Evolutionary conservation across 1,140 invertebrate species (phyloP), one percentile per base, ranked within the genome.

Genomic region (Maconellicoccus hirsutus): DNA sequence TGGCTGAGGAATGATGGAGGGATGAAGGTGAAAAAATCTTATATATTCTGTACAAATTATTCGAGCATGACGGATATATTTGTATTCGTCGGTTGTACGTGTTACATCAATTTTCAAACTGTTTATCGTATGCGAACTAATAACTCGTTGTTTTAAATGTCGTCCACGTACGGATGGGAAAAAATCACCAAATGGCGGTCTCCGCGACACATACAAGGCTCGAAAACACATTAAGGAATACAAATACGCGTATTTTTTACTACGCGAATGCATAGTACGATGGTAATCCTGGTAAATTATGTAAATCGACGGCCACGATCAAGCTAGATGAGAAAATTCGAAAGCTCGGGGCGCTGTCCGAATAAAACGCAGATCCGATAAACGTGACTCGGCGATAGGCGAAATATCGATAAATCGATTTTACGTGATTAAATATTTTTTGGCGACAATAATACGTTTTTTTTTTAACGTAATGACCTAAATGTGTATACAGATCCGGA

Each of bases 31-130:
- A 3, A 19, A 52, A 4, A 52, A 52, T 8, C 16, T 16, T 52
- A 4, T 19, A 52, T 52, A 33, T 33, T 33, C 29, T 16, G n/a
- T 52, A 52, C 42, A 52, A 52, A 52, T 16, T 52, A 52, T 52
- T 52, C 42, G 42, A 52, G 42, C 16, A 52, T 12, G 29, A 12
- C 29, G 29, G 29, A 33, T 52, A 14, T 52, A 52, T 52, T 52
- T 52, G 42, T 52, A 52, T 52, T 52, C 42, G 42, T 16, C 16
- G 4, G 42, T 52, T 19, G 42, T 52, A 14, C 42, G 42, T 19
- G 42, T 66, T 66, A 66, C 61, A 66, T 66, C 61, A 66, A 66
- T 66, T 66, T 66, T 66, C 25, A 66, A 66, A 66, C 14, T 66
- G 10, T 52, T 52, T 52, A 23, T 22, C 61, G 61, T n/a, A n/a